Evolutionary conservation across 2,113 vertebrate species (phyloP).

Genomic region (Tor tambroides): DNA sequence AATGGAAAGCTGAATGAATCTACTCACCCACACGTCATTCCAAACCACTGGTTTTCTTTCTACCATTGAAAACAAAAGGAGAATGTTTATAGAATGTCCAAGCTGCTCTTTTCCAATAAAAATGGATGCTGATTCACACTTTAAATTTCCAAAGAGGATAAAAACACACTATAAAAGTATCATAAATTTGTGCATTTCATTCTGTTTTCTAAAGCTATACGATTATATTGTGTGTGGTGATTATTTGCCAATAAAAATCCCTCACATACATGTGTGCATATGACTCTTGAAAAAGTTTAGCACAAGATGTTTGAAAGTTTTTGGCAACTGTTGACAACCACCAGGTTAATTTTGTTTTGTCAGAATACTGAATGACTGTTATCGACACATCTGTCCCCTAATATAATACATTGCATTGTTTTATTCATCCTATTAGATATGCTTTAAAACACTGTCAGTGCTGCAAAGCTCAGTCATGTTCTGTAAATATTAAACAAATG

Average conservation of each 20-base stretch:
- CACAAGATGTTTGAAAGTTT: background rate
- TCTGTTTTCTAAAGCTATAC: no score
- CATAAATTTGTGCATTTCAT: background rate
- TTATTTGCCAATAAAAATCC: background rate
- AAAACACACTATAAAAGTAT: background rate
- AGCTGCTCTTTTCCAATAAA: background rate
- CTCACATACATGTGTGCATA: background rate
- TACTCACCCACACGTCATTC: background rate
- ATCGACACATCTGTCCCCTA: background rate
- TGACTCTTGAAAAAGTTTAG: background rate
- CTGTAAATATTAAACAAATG: constrained; percentile 29
- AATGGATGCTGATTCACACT: background rate
- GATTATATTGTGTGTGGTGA: background rate
- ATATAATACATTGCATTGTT: background rate
- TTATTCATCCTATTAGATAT: background rate
- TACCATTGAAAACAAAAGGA: background rate
- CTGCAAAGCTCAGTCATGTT: background rate
- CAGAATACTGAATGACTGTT: background rate
- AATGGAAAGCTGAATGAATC: constrained; percentile 31
- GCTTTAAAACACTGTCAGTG: background rate
- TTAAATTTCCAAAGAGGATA: no score
- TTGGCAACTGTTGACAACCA: background rate
- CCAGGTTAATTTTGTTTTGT: background rate
- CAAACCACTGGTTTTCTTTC: background rate
- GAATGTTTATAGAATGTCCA: background rate